A percentile compares a stretch with the other conserved stretches of the same genome.
Evolutionary conservation across 2,888 invertebrate genomes (phyloP).

Genomic region (Bembecia ichneumoniformis): DNA sequence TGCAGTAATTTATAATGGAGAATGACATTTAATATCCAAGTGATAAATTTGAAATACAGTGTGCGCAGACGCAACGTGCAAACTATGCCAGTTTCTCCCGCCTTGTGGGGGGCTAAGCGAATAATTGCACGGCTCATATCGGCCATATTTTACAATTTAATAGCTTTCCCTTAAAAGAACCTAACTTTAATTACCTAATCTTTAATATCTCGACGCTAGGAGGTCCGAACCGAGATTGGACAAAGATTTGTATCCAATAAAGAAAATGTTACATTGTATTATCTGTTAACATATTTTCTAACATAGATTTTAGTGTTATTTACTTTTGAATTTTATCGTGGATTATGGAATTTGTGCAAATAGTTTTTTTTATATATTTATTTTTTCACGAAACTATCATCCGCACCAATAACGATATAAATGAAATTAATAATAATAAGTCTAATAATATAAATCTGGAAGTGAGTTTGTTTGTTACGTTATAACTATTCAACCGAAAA

Average conservation of each 20-base stretch:
- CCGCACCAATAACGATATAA: too few species aligned
- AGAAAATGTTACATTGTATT: too few species aligned
- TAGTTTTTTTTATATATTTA: too few species aligned
- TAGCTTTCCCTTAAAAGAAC: conserved; percentile 56
- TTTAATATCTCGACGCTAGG: conserved; percentile 43
- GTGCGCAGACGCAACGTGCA: conserved; percentile 19
- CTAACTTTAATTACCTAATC: conserved; percentile 58
- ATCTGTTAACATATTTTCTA: not conserved
- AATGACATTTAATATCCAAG: conserved; percentile 52
- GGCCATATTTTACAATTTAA: conserved; percentile 50
- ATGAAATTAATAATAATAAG: too few species aligned
- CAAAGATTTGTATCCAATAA: not conserved
- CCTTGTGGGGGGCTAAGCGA: conserved; percentile 54
- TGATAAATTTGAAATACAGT: conserved; percentile 45
- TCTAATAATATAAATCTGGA: too few species aligned
- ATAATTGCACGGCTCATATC: conserved; percentile 28
- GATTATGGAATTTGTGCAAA: too few species aligned
- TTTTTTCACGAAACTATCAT: too few species aligned
- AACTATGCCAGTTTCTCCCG: conserved; percentile 9
- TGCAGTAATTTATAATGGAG: conserved; percentile 45
- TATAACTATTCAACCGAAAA: too few species aligned
- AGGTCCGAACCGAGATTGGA: conserved; percentile 24
- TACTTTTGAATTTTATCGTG: too few species aligned
- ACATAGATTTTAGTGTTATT: not conserved
- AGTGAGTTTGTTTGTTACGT: too few species aligned